Base-by-base conservation (phyloP, 2,113 vertebrate species). In the Dolichotis patagonum region DNA sequence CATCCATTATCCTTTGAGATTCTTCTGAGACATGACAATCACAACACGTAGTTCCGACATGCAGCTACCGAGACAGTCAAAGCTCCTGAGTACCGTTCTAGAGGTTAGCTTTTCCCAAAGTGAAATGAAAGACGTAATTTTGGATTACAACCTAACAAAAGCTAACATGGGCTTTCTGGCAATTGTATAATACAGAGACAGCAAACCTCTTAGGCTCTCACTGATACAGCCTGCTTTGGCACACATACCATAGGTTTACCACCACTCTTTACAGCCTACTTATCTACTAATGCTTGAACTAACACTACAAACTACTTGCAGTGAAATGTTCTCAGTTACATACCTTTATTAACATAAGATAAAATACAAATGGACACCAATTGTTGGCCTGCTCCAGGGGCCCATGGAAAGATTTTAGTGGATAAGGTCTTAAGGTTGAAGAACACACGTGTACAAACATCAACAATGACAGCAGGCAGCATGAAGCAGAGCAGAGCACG, bases 261-360 rank as follows among this genome's bases (percentile, higher is more conserved):
- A 46, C 26, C 11, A 28, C 12, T 26, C 9, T 38, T 75, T 85
- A 28, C 54, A 65, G 92, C 12, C 12, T 22, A 54, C 11, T 89
- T 90, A 71, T 81, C 67, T 91, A 62, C 14, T 63, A 90, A 35
- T 49, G 94, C 54, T 88, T 96, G 41, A 96, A 93, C 92, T n/a
- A 65, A 89, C 65, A 73, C 46, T 85, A 85, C 28, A 92, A 58
- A 90, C 32, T 41, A 91, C 28, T 58, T 46, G 87, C 0, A 94
- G 46, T 67, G 88, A 78, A 71, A 11, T 95, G 85, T 58, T 88
- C 41, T 80, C 35, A 90, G n/a, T 71, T 88, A 89, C 6, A 28
- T 77, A 85, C 56, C 32, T 98, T 96, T 89, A 96, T 88, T 91
- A 83, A 95, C 49, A 90, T 88, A 96, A 93, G 63, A 89, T 83